Conservation (phyloP, 2,888 invertebrate species). For the Cerastis rubricosa region DNA sequence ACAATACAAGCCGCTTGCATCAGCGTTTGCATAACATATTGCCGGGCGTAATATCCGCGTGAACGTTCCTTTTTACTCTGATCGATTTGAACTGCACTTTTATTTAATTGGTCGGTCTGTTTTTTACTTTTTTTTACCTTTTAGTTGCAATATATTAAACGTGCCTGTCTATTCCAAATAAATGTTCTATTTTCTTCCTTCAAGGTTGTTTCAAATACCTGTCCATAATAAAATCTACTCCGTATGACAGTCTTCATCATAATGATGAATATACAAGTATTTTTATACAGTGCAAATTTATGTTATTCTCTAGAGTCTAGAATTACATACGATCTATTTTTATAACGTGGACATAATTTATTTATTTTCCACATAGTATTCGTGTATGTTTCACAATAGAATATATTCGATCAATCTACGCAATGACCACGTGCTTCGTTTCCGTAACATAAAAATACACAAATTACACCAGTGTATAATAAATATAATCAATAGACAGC, state of each 20-base stretch:
- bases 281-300: neutral
- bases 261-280: slow-evolving; percentile 25
- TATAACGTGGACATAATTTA: neutral
- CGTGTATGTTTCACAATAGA: slow-evolving; percentile 20
- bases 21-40: slow-evolving; percentile 77
- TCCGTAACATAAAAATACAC: slow-evolving; percentile 9
- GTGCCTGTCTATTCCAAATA: neutral
- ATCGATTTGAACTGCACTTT: slow-evolving; percentile 65
- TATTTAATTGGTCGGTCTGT: slow-evolving; percentile 46
- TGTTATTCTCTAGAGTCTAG: neutral
- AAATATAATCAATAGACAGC: slow-evolving; percentile 25
- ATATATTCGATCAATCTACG: slow-evolving; percentile 24
- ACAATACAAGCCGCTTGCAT: slow-evolving; percentile 78
- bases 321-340: slow-evolving; percentile 24
- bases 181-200: neutral
- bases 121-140: slow-evolving; percentile 28
- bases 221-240: neutral
- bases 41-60: slow-evolving; percentile 71
- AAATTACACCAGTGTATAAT: slow-evolving; percentile 17
- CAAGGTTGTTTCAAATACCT: slow-evolving; percentile 15
- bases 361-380: slow-evolving; percentile 23
- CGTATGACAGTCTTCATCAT: neutral
- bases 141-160: neutral
- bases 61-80: slow-evolving; percentile 68
- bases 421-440: slow-evolving; percentile 15